These are phyloP conservation scores for Himalopsyche kuldschensis DNA, from an alignment of 2,888 invertebrate genomes.

Conservation along the genomic window DNA sequence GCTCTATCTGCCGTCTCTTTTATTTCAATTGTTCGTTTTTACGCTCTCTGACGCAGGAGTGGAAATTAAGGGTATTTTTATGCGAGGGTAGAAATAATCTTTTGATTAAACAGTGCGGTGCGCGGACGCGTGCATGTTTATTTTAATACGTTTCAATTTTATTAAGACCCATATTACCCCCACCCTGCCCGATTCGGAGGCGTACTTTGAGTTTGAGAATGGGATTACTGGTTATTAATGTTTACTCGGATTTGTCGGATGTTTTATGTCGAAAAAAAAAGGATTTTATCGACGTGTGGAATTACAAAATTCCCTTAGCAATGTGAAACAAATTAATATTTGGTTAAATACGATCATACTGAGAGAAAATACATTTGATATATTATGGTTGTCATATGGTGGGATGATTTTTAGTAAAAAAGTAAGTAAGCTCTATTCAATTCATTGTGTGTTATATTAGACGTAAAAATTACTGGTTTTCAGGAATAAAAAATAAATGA, in stretches of 20 bases:
- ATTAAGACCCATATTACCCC: not conserved
- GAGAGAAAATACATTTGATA: too few species aligned
- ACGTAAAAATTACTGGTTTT: too few species aligned
- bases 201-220: not conserved
- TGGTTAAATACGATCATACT: too few species aligned
- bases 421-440: too few species aligned
- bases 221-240: not conserved
- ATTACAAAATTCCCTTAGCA: too few species aligned
- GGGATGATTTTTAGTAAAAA: too few species aligned
- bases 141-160: constrained; percentile 26
- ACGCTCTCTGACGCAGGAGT: not conserved
- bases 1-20: constrained; percentile 5
- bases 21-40: not conserved
- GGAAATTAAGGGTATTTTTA: constrained; percentile 28
- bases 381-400: too few species aligned
- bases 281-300: too few species aligned
- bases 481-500: too few species aligned
- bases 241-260: not conserved
- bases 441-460: too few species aligned
- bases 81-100: constrained; percentile 31
- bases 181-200: not conserved
- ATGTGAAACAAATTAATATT: too few species aligned
- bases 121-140: constrained; percentile 31
- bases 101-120: constrained; percentile 36
- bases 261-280: not conserved